Evolutionary conservation across 2,888 invertebrate genomes (phyloP).

Genomic region (Phymatocera aterrima): DNA sequence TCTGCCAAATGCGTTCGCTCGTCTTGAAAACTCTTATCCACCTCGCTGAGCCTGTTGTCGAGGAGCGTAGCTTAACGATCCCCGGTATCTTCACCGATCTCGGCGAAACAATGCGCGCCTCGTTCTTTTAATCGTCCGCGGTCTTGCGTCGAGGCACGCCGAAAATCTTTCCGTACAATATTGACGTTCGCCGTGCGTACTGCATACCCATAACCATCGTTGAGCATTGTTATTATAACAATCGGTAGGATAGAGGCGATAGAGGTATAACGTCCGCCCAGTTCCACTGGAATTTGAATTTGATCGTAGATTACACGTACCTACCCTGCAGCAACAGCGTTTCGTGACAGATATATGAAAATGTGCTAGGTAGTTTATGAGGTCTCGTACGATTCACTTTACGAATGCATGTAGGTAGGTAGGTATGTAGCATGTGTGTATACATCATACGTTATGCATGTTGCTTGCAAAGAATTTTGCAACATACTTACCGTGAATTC

Average conservation of each 20-base stretch:
- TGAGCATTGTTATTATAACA: constrained; percentile 11
- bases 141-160: too few relatives aligned
- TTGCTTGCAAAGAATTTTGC: constrained; percentile 19
- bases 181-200: neutral
- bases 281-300: constrained; percentile 28
- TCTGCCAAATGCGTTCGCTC: constrained; percentile 33
- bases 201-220: neutral
- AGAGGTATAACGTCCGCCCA: too few relatives aligned
- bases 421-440: too few relatives aligned
- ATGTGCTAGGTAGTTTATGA: constrained; percentile 31
- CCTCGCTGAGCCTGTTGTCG: constrained; percentile 10
- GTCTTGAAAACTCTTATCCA: constrained; percentile 21
- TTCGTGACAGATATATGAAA: constrained; percentile 40
- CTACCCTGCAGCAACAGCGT: neutral
- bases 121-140: neutral
- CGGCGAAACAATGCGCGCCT: neutral
- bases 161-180: neutral
- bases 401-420: neutral
- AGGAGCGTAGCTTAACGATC: constrained; percentile 14
- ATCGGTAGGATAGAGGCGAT: constrained; percentile 14
- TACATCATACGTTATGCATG: constrained; percentile 18
- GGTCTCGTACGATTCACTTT: constrained; percentile 9
- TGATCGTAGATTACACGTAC: constrained; percentile 36
- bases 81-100: constrained; percentile 9
- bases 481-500: constrained; percentile 23